Conservation (phyloP, 2,888 invertebrate genomes). For the Drepana falcataria region DNA sequence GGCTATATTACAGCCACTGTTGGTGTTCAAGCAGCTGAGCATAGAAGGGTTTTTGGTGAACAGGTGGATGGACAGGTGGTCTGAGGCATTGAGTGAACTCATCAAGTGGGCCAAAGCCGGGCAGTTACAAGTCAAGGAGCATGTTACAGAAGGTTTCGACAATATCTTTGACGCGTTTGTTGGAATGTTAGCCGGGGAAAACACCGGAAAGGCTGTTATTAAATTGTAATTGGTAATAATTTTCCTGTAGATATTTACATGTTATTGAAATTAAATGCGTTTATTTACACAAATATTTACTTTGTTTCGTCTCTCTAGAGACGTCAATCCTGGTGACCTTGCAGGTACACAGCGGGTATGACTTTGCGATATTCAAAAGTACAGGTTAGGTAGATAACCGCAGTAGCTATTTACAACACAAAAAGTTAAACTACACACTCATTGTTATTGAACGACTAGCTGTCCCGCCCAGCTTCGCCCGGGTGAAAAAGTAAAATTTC, state of each 20-base stretch:
- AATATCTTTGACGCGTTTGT: constrained; percentile 83
- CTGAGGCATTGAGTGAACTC: constrained; percentile 79
- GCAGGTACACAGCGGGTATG: too few relatives aligned
- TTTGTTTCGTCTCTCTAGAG: neutral
- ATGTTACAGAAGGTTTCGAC: constrained; percentile 83
- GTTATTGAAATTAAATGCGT: neutral
- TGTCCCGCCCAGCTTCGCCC: too few relatives aligned
- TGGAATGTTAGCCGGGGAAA: constrained; percentile 81
- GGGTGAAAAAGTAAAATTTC: too few relatives aligned
- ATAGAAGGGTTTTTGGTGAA: constrained; percentile 79
- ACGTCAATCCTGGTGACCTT: too few relatives aligned
- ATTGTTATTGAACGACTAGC: too few relatives aligned
- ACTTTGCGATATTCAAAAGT: too few relatives aligned
- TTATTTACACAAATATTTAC: neutral
- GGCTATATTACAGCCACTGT: constrained; percentile 68
- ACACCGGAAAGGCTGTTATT: constrained; percentile 83
- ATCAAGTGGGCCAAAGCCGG: constrained; percentile 81
- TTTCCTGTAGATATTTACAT: neutral
- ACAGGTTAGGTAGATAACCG: too few relatives aligned
- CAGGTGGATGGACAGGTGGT: constrained; percentile 76
- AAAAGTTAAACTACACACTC: too few relatives aligned
- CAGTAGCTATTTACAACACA: too few relatives aligned
- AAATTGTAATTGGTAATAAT: constrained; percentile 56
- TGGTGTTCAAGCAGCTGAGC: constrained; percentile 78
- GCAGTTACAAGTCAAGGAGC: constrained; percentile 82